These are phyloP conservation scores for Sipha maydis DNA, from an alignment of 2,888 invertebrate species.

Conservation along the genomic window DNA sequence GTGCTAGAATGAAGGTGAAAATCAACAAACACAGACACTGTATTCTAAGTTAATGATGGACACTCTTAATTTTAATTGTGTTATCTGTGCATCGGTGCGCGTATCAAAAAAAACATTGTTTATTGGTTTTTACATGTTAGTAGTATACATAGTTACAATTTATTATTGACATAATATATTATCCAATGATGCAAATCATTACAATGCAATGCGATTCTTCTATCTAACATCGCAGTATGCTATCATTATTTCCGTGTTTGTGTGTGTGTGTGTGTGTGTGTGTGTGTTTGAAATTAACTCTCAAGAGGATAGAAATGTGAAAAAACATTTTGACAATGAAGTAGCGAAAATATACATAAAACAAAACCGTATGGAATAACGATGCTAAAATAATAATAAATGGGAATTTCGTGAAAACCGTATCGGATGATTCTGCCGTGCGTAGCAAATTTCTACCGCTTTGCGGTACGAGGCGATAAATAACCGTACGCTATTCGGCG, in stretches of 20 bases:
- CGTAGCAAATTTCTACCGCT: conserved; percentile 2
- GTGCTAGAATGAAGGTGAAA: too few species aligned
- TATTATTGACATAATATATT: too few species aligned
- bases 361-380: neutral
- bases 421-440: neutral
- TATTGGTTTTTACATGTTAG: too few species aligned
- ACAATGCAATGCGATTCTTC: neutral
- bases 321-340: neutral
- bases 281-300: neutral
- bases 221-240: neutral
- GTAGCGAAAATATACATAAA: neutral
- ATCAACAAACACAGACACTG: too few species aligned
- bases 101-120: too few species aligned
- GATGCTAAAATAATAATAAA: conserved; percentile 30
- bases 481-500: neutral
- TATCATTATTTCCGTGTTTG: neutral
- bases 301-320: neutral
- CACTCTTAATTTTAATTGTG: too few species aligned
- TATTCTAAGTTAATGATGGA: too few species aligned
- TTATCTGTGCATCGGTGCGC: too few species aligned
- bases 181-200: too few species aligned
- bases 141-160: too few species aligned
- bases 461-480: neutral
- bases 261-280: too few species aligned
- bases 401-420: neutral